phyloP scores from a whole-genome alignment of 92 coral and sea anemone genomes.

The Isaurus tuberculatus region DNA sequence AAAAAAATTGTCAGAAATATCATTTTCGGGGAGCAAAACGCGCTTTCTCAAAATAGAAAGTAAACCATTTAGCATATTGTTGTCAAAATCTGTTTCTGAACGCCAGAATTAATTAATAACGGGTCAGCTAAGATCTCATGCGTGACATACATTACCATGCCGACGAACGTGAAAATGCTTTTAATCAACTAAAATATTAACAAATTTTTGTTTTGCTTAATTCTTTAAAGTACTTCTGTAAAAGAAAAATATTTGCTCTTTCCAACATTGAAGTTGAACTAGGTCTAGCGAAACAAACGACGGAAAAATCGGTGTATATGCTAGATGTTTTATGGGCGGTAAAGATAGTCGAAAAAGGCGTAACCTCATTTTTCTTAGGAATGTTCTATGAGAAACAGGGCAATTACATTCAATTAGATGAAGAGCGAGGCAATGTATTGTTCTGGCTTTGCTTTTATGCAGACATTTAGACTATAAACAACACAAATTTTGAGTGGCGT shows the following conservation, averaged over 20 bases:
- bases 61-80: conserved; percentile 55
- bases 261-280: not conserved
- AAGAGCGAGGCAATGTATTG: conserved; percentile 59
- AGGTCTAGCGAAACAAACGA: not conserved
- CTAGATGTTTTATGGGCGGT: conserved; percentile 22
- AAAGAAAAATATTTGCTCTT: conserved; percentile 13
- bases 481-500: conserved; percentile 77
- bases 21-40: conserved; percentile 12
- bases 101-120: conserved; percentile 69
- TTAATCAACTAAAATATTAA: not conserved
- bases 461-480: conserved; percentile 76
- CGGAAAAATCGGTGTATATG: not conserved
- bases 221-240: not conserved
- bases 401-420: conserved; percentile 78
- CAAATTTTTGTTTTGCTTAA: not conserved
- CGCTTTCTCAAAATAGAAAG: conserved; percentile 43
- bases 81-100: conserved; percentile 55
- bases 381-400: conserved; percentile 67
- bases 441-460: conserved; percentile 73
- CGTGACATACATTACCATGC: not conserved
- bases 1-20: not conserved
- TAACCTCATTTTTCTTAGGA: conserved; percentile 58
- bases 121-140: conserved; percentile 50
- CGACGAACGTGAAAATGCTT: conserved; percentile 19
- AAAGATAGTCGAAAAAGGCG: conserved; percentile 14